Base-by-base conservation (phyloP, 2,113 vertebrate genomes). In the Dicerorhinus sumatrensis region DNA sequence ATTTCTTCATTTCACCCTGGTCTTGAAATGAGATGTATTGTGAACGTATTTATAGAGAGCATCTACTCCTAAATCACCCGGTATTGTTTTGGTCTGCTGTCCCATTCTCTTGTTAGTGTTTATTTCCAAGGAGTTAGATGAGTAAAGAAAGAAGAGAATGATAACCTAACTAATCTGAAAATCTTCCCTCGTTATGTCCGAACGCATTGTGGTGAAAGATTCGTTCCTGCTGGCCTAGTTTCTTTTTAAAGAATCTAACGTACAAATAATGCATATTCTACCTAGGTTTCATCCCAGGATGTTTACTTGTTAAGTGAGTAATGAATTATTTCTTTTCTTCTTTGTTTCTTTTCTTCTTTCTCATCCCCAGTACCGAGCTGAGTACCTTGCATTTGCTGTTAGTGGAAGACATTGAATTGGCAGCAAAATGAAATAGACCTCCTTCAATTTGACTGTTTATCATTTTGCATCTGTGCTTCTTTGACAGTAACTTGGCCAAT, bases 401-500 rank as follows among this genome's bases (percentile, higher is more conserved):
- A 46, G n/a, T 0, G 65, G 58, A 63, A 63, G 69, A 73, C 11
- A 8, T 0, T 29, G 69, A 82, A 79, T 29, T 72, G 91, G 81
- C 60, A 85, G 31, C n/a, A n/a, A 65, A 89, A 85, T 65, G n/a
- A 84, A 21, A 21, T 0, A n/a, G 80, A 39, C 36, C 42, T 70
- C 25, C 77, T 84, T 54, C 29, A 23, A 12, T 1, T 5, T 13
- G 36, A 42, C 48, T 48, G 58, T 21, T 58, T 36, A 51, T 76
- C 88, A 70, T 17, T 94, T n/a, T 16, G 27, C 21, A 56, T 60
- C 82, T 23, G 54, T 36, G 76, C 77, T 91, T 72, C 89, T 84
- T 69, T 65, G 46, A 76, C 48, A 42, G 54, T 72, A 21, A 94
- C 54, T 46, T 85, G 65, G 31, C 11, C 36, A 77, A 77, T 63